These are phyloP conservation scores for Telmatochromis bifrenatus DNA, from an alignment of 2,113 vertebrate genomes.

Conservation along the genomic window DNA sequence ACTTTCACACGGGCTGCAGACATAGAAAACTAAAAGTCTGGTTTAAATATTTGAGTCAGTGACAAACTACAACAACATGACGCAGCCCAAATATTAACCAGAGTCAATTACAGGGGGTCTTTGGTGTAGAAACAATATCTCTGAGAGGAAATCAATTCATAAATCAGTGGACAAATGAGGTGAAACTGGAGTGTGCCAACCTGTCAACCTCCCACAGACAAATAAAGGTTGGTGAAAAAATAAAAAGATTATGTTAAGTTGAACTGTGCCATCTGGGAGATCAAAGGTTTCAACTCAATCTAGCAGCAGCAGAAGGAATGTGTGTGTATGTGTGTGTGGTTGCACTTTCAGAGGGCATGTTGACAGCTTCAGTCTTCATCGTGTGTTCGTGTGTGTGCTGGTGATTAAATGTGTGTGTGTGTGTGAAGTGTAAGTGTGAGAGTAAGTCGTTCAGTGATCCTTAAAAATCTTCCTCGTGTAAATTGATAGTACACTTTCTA, in stretches of 20 bases:
- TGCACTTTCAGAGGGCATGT: not conserved
- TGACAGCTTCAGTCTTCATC: conserved; percentile 43
- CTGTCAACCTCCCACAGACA: not conserved
- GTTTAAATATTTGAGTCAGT: not conserved
- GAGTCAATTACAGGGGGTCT: not conserved
- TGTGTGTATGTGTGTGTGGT: not conserved
- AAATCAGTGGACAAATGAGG: not conserved
- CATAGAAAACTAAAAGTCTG: not conserved
- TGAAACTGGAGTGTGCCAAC: not conserved
- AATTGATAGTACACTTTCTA: conserved; percentile 38
- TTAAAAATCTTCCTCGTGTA: conserved; percentile 40
- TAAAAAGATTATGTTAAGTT: not conserved
- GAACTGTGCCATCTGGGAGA: conserved; percentile 25
- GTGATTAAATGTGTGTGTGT: conserved; percentile 2
- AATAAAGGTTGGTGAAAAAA: conserved; percentile 9
- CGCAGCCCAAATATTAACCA: not conserved
- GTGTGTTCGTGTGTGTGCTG: not conserved
- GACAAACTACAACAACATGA: not conserved
- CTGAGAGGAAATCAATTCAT: not conserved
- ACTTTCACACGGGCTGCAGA: not conserved
- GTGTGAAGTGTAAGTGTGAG: conserved; percentile 22
- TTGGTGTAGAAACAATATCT: not conserved
- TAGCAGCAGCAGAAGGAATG: conserved; percentile 30
- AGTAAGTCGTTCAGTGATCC: conserved; percentile 38
- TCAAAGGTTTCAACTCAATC: not conserved